Evolutionary conservation across 2,113 vertebrate genomes (phyloP).

Genomic region (Campylorhamphus procurvoides): DNA sequence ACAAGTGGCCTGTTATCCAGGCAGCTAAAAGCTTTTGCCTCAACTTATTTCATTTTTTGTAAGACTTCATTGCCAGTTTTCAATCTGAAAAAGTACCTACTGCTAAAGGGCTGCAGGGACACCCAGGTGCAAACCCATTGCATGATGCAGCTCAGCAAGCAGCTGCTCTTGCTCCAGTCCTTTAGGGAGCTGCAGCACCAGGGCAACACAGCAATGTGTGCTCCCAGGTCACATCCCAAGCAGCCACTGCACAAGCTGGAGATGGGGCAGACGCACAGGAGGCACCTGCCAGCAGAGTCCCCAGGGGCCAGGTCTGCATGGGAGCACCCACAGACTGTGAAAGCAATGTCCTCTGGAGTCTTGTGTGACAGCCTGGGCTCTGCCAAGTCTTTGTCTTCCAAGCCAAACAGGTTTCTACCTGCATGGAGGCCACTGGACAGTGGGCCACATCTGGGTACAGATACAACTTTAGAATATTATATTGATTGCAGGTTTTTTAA

Average conservation of each 20-base stretch:
- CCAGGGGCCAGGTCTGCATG: not conserved
- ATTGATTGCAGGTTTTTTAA: not conserved
- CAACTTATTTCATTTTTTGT: not conserved
- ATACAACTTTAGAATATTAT: not conserved
- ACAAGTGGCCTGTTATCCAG: not conserved
- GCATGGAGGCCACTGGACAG: fast-evolving
- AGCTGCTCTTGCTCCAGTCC: not conserved
- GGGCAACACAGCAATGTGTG: fast-evolving
- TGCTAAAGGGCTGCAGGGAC: not conserved
- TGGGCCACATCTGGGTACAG: not conserved
- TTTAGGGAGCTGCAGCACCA: not conserved
- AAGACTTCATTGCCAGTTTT: not conserved
- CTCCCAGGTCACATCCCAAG: fast-evolving
- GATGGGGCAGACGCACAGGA: fast-evolving
- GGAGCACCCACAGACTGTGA: not conserved
- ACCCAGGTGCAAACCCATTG: not conserved
- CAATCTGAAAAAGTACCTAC: not conserved
- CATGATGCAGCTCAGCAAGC: fast-evolving
- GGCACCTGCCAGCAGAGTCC: not conserved
- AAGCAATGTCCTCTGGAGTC: not conserved
- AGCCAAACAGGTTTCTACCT: not conserved
- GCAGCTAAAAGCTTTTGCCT: not conserved
- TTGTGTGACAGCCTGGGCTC: not conserved
- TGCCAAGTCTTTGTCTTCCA: not conserved
- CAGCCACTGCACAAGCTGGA: not conserved